phyloP scores from a whole-genome alignment of 2,888 invertebrate genomes.

The Busseola fusca region DNA sequence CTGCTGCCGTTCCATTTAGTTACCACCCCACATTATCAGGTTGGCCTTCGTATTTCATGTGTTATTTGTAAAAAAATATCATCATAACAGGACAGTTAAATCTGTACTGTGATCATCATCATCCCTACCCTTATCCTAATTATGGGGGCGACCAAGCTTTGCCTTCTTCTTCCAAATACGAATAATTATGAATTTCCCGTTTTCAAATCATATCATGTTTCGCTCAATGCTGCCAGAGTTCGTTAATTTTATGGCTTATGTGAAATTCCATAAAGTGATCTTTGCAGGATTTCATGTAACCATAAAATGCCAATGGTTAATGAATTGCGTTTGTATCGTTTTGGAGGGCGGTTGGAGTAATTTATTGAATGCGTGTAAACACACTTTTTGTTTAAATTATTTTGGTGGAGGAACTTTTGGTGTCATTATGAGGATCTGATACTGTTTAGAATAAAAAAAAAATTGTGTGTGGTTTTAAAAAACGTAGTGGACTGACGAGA shows the following conservation, averaged over 20 bases:
- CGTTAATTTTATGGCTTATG: constrained; percentile 18
- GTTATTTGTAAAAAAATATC: too few relatives aligned
- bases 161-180: not conserved
- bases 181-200: not conserved
- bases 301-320: constrained; percentile 52
- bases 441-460: too few relatives aligned
- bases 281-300: constrained; percentile 18
- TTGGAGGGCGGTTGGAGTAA: not conserved
- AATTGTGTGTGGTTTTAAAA: too few relatives aligned
- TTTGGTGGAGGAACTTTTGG: not conserved
- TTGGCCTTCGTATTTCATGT: not conserved
- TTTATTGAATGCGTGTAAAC: constrained; percentile 14
- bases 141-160: not conserved
- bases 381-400: not conserved
- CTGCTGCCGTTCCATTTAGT: too few relatives aligned
- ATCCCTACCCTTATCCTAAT: not conserved
- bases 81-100: too few relatives aligned
- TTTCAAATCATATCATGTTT: not conserved
- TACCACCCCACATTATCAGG: too few relatives aligned
- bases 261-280: constrained; percentile 29
- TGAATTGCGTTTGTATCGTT: constrained; percentile 26
- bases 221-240: not conserved
- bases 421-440: not conserved
- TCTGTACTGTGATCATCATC: not conserved
- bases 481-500: too few relatives aligned